These are phyloP conservation scores for Drosophila nasuta DNA, from an alignment of 1,140 invertebrate genomes.

Conservation along the genomic window DNA sequence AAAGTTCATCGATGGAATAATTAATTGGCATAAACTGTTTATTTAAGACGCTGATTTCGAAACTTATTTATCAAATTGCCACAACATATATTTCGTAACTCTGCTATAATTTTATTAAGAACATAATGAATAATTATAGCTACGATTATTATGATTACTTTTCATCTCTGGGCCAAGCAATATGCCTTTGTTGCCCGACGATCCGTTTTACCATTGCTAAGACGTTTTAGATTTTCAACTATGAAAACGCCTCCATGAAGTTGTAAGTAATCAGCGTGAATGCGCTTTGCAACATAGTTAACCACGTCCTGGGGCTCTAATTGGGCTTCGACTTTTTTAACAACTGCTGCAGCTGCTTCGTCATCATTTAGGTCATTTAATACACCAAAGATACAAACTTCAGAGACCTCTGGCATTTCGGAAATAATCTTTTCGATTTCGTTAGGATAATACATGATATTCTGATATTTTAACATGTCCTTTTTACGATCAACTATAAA, in stretches of 20 bases:
- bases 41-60: too few relatives aligned
- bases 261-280: background rate
- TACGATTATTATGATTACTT: too few relatives aligned
- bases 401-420: constrained; percentile 3
- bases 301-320: background rate
- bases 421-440: background rate
- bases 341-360: constrained; percentile 4
- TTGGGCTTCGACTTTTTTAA: background rate
- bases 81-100: too few relatives aligned
- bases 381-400: constrained; percentile 11
- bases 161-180: background rate
- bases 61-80: too few relatives aligned
- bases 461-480: constrained; percentile 2
- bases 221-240: background rate
- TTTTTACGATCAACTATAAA: constrained; percentile 9
- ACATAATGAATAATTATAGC: too few relatives aligned
- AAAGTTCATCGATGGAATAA: too few relatives aligned
- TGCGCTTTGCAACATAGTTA: background rate
- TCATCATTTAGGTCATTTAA: background rate
- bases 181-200: background rate
- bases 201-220: background rate
- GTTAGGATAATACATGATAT: background rate
- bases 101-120: too few relatives aligned
- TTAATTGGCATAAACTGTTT: too few relatives aligned
- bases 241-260: constrained; percentile 6